phyloP scores from a whole-genome alignment of 2,888 invertebrate genomes.

The Mythimna vitellina region DNA sequence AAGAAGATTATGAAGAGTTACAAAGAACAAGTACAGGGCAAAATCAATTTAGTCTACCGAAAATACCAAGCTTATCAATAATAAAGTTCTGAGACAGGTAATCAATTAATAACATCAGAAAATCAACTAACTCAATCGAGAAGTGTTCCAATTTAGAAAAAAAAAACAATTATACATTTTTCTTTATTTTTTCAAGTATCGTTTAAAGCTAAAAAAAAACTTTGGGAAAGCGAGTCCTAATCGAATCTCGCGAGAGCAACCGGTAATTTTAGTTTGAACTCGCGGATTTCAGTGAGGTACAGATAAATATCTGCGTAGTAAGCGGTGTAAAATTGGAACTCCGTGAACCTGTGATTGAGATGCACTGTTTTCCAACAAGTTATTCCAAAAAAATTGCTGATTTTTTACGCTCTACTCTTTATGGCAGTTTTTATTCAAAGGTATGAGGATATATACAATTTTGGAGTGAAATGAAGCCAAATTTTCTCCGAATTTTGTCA shows the following conservation, averaged over 20 bases:
- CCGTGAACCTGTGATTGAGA: neutral
- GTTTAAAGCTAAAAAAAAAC: constrained; percentile 21
- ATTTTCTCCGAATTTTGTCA: too few species aligned
- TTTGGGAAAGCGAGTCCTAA: constrained; percentile 61
- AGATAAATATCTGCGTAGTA: constrained; percentile 66
- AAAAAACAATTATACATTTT: too few species aligned
- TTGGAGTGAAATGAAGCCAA: too few species aligned
- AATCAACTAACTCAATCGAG: neutral
- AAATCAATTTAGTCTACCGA: neutral
- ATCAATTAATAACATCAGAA: neutral
- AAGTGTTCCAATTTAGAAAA: neutral
- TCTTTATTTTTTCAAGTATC: neutral
- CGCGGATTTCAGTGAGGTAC: constrained; percentile 63
- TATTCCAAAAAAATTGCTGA: neutral
- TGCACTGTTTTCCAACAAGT: constrained; percentile 1
- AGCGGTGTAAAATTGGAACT: constrained; percentile 4
- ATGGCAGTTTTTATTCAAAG: neutral
- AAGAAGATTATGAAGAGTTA: neutral
- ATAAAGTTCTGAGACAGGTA: neutral
- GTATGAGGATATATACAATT: too few species aligned
- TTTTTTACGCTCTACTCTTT: neutral
- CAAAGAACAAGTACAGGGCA: neutral
- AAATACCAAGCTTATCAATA: neutral
- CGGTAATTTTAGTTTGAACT: constrained; percentile 61
- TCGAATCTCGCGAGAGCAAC: constrained; percentile 63